Evolutionary conservation across 1,140 invertebrate genomes (phyloP), one percentile per base, ranked within the genome.

Genomic region (Drosophila santomea): DNA sequence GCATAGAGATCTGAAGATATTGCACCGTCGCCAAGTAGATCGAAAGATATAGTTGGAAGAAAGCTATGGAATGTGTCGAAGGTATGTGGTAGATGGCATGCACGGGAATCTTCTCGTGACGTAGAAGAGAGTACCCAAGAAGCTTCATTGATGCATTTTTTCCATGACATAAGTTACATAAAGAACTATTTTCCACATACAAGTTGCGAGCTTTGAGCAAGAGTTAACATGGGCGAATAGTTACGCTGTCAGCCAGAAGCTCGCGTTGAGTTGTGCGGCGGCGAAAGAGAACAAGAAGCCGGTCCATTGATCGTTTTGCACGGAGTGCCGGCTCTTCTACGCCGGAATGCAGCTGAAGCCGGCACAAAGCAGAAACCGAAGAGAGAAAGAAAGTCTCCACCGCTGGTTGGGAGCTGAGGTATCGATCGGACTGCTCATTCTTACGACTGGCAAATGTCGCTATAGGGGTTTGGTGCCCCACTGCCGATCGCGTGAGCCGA

Each of bases 291-390:
- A 17, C 8, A 17, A 41, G 15, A n/a, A 48, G 14, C 7, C 32
- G 0, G 20, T 20, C 41, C 54, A 59, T 62, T 59, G 54, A 60
- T 43, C 17, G 12, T 58, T 62, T 23, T 23, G 45, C 32, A 32
- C 8, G 8, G 32, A 32, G 32, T 32, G 45, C 23, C 43, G 43
- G 3, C 43, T 50, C 12, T 50, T 50, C 47, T 11, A 45, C 11
- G 7, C 15, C 15, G 17, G 3, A 10, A 4, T 39, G 14, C 38
- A 39, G 14, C 14, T 14, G 7, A 25, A 48, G 6, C 23, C 23
- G 45, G 11, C 17, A 47, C 5, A 48, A 48, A 23, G 14, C n/a
- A 15, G 10, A 10, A n/a, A 4, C 6, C 25, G 25, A 25, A 25
- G 4, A 4, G 25, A 25, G 25, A 7, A 8, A 10, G 2, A 28